Evolutionary conservation across 1,140 invertebrate species (phyloP).

Genomic region (Heliconius melpomene): DNA sequence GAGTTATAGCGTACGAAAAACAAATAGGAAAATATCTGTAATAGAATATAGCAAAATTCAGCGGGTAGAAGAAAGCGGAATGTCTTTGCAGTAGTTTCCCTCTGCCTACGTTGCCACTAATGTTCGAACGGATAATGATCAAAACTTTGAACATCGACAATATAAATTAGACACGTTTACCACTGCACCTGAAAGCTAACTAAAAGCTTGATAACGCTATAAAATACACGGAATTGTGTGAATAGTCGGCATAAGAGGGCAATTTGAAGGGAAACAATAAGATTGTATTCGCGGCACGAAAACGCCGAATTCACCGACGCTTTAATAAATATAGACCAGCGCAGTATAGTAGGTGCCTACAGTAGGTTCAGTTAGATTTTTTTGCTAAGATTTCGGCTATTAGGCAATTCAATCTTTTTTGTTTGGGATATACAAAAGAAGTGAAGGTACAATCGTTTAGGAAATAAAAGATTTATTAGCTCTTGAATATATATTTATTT

Average conservation of each 20-base stretch:
- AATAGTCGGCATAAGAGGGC: conserved; percentile 25
- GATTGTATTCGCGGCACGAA: conserved; percentile 46
- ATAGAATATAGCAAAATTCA: too few relatives aligned
- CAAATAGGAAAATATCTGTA: too few relatives aligned
- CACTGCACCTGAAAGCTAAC: background rate
- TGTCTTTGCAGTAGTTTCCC: too few relatives aligned
- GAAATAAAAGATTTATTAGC: background rate
- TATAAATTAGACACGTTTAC: background rate
- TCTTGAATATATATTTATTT: too few relatives aligned
- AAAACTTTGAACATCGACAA: background rate
- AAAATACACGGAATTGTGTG: conserved; percentile 1
- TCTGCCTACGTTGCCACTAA: too few relatives aligned
- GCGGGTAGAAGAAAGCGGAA: too few relatives aligned
- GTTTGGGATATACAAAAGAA: background rate
- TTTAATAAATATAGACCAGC: conserved; percentile 48
- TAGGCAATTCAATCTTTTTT: background rate
- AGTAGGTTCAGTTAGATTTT: background rate
- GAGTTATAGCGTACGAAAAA: too few relatives aligned
- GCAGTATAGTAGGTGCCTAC: conserved; percentile 12
- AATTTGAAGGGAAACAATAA: conserved; percentile 47
- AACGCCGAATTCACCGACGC: conserved; percentile 38
- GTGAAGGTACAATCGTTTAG: background rate
- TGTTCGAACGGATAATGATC: too few relatives aligned
- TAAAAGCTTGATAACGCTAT: conserved; percentile 1
- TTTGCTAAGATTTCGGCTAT: background rate